Percentiles rank a stretch among this genome's conserved stretches.
Evolutionary conservation across 1,140 invertebrate genomes (phyloP).

Genomic region (Probaryconus sp.): DNA sequence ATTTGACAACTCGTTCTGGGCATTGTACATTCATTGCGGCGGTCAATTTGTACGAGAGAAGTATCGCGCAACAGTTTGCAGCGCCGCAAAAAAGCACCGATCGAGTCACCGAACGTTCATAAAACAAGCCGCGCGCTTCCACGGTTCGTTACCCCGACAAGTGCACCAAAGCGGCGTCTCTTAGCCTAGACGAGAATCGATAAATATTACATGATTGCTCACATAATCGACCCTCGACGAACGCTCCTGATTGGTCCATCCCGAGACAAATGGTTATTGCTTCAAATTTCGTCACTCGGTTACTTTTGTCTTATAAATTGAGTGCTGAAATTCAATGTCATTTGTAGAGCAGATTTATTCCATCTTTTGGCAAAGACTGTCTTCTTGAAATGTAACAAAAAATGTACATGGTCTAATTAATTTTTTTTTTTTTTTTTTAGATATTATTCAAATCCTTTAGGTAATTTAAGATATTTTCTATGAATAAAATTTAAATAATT

Average conservation of each 20-base stretch:
- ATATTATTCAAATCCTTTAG: too few species aligned
- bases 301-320: too few species aligned
- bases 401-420: too few species aligned
- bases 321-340: too few species aligned
- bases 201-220: slow-evolving; percentile 67
- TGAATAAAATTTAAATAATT: too few species aligned
- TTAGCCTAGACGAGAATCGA: slow-evolving; percentile 48
- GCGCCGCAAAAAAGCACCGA: slow-evolving; percentile 53
- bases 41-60: slow-evolving; percentile 67
- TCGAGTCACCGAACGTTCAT: slow-evolving; percentile 38
- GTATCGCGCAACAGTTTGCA: slow-evolving; percentile 32
- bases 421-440: too few species aligned
- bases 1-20: slow-evolving; percentile 33
- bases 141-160: slow-evolving; percentile 65
- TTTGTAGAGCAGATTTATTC: too few species aligned
- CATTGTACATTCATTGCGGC: slow-evolving; percentile 20
- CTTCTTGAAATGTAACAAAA: too few species aligned
- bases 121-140: slow-evolving; percentile 64
- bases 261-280: not conserved
- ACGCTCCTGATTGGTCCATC: slow-evolving; percentile 6
- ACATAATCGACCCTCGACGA: slow-evolving; percentile 54
- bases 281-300: too few species aligned
- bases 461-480: too few species aligned
- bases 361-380: too few species aligned
- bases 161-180: slow-evolving; percentile 47